Evolutionary conservation across 1,140 invertebrate species (phyloP), one percentile per base, ranked within the genome.

Genomic region (Brachionus asplanchnoidis): DNA sequence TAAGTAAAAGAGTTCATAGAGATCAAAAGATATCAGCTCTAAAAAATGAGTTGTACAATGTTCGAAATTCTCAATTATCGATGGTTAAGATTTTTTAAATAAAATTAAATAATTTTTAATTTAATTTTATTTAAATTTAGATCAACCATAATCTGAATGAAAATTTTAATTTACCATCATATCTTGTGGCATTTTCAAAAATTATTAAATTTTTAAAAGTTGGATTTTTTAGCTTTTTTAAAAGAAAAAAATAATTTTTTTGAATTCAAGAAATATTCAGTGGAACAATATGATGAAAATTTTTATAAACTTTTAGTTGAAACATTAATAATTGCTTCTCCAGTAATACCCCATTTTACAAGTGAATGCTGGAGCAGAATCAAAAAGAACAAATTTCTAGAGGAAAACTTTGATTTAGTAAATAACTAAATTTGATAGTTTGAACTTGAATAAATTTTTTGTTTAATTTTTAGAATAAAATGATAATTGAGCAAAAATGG

Each of bases 81-180:
- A 82, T 82, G 79, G 79, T 82, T 46, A 65, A 23, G 11, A 12
- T 46, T 46, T 26, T 79, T 60, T 26, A 32, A 40, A 73, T 5
- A 14, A 17, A 17, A 2, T 8, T 40, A n/a, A 73, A 40, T 9
- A 42, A 46, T 0, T 46, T 26, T 14, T 4, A 44, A 77, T 50
- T 77, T 44, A 17, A 50, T 2, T 68, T 82, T 68, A 36, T 68
- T 44, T 65, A 3, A 20, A 20, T 17, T 12, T 65, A 82, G 79
- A 82, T 82, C 9, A 68, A 82, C 17, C 65, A 65, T 17, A 82
- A 82, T 65, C n/a, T 82, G 5, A 82, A 82, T 56, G 79, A 82
- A 68, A 82, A 82, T 65, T 82, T 82, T 17, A 82, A 82, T 46
- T 20, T 82, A 14, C 79, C 79, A 20, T 82, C 79, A 23, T 82